Percentiles rank a stretch among this genome's conserved stretches.
These are phyloP conservation scores for Plagodis dolabraria DNA, from an alignment of 2,888 invertebrate species.

Conservation along the genomic window DNA sequence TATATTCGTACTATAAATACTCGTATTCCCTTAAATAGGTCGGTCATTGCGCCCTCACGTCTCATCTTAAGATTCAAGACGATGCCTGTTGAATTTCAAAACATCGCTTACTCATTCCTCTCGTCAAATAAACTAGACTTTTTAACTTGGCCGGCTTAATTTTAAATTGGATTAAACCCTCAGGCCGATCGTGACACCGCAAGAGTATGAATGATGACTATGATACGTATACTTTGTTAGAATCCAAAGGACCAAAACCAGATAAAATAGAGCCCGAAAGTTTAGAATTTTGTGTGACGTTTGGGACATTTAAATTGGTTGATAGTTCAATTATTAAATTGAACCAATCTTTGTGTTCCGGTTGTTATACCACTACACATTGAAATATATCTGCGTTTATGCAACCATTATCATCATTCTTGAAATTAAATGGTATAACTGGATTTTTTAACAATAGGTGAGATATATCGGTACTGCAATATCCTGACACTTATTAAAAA, in stretches of 20 bases:
- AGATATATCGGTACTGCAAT: slow-evolving; percentile 27
- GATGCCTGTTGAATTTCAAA: slow-evolving; percentile 60
- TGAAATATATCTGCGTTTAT: too few species aligned
- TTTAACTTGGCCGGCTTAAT: slow-evolving; percentile 72
- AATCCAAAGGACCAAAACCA: slow-evolving; percentile 40
- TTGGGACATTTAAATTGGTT: slow-evolving; percentile 40
- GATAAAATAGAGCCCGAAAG: slow-evolving; percentile 40
- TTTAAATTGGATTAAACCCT: slow-evolving; percentile 79
- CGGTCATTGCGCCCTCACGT: slow-evolving; percentile 77
- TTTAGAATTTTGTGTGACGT: slow-evolving; percentile 37
- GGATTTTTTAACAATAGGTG: slow-evolving; percentile 30
- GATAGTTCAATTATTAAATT: slow-evolving; percentile 71
- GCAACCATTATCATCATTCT: too few species aligned
- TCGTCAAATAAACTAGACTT: slow-evolving; percentile 64
- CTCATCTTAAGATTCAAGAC: slow-evolving; percentile 48
- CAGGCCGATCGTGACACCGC: slow-evolving; percentile 77
- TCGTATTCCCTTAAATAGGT: slow-evolving; percentile 68
- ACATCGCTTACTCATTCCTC: slow-evolving; percentile 46
- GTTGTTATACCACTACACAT: slow-evolving; percentile 62
- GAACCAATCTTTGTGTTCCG: slow-evolving; percentile 76
- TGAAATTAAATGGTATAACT: slow-evolving; percentile 29
- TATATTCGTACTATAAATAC: slow-evolving; percentile 55
- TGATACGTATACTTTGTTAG: slow-evolving; percentile 30
- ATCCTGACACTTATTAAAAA: slow-evolving; percentile 35
- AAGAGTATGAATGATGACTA: slow-evolving; percentile 81